Evolutionary conservation across 2,797 vertebrate genomes (phyloP), one percentile per base, ranked within the genome.

Genomic region (Neosilurus mollespiculum): DNA sequence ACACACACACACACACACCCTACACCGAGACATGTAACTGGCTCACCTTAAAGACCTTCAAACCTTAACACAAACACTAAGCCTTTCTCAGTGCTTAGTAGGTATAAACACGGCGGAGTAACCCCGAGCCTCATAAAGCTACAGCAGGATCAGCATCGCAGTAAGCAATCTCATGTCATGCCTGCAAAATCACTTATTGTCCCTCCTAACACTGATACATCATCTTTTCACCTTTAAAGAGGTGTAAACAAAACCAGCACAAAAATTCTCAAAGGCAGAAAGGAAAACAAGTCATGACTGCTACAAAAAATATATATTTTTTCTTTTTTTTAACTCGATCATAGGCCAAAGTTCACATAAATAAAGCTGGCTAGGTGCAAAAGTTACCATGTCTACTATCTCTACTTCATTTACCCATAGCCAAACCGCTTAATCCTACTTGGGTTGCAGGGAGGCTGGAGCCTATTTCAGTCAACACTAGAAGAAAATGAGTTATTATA

Each of bases 41-140:
- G 34, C 82, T 87, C 80, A 87, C 81, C 83, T 86, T 71, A 75
- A 87, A 85, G 80, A 84, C 82, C 70, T 85, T 87, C 64, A 83
- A 61, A 69, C 58, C 37, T 67, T 80, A 49, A 80, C 34, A 84
- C 73, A 85, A 81, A 81, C 2, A 15, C 61, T 81, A 78, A 73
- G 59, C 82, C 56, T 67, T 70, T 81, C 11, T 59, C 20, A 37
- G 14, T 37, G 16, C 53, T 11, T n/a, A n/a, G 34, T 9, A 20
- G 54, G 72, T 75, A 30, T 75, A 37, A 75, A 75, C n/a, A 26
- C 9, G 7, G 8, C 10, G 12, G 3, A 4, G n/a, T 54, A 73
- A 72, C 49, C 51, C 22, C 9, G 67, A 54, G 7, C 70, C 70
- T 73, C 51, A 54, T 9, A 73, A 53, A 53, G 22, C 53, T 73